Evolutionary conservation across 1,140 invertebrate genomes (phyloP).

Genomic region (Heliconius himera): DNA sequence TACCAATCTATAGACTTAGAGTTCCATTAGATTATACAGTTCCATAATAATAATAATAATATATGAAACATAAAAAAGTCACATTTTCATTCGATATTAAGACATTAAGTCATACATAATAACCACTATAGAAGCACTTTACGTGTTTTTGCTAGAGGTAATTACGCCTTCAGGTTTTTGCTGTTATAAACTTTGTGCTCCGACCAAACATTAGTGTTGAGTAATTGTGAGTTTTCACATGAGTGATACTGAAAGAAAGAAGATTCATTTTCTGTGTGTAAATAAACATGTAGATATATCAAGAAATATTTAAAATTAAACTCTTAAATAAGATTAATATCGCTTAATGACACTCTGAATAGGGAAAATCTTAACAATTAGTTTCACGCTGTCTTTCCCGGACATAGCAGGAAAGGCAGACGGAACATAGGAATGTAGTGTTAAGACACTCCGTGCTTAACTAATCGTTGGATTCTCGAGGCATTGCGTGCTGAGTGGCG

Average conservation of each 20-base stretch:
- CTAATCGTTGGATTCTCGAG: too few relatives aligned
- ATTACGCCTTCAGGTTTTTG: slow-evolving; percentile 28
- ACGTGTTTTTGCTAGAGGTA: slow-evolving; percentile 24
- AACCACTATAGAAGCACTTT: not conserved
- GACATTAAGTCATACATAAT: slow-evolving; percentile 11
- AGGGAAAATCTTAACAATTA: too few relatives aligned
- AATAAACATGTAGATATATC: not conserved
- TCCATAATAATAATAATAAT: not conserved
- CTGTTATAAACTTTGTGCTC: slow-evolving; percentile 14
- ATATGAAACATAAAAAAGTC: not conserved
- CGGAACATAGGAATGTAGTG: too few relatives aligned
- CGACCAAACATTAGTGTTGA: slow-evolving; percentile 4
- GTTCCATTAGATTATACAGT: not conserved
- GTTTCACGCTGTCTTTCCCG: too few relatives aligned
- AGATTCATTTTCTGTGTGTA: not conserved
- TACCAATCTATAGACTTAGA: not conserved
- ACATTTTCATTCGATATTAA: slow-evolving; percentile 4
- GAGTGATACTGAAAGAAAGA: not conserved
- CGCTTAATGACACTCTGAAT: too few relatives aligned
- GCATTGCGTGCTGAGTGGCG: too few relatives aligned
- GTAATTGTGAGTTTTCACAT: slow-evolving; percentile 17
- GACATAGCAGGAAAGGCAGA: too few relatives aligned
- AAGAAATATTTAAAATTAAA: too few relatives aligned
- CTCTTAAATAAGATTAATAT: too few relatives aligned
- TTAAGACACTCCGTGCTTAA: too few relatives aligned